These are phyloP conservation scores for Polyploca ridens DNA, from an alignment of 2,888 invertebrate species.

Conservation along the genomic window DNA sequence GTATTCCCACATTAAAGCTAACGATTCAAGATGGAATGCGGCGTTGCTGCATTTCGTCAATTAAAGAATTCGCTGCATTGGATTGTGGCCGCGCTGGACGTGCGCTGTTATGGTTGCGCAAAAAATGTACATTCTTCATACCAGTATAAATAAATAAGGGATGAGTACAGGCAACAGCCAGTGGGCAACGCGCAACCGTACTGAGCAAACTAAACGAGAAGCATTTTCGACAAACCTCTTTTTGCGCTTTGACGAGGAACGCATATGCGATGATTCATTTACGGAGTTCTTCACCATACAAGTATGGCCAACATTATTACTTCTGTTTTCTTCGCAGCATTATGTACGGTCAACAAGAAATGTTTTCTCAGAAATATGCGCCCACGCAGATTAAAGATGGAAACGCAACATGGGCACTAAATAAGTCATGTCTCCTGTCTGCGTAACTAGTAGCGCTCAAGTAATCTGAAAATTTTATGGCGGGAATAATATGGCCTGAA, in stretches of 20 bases:
- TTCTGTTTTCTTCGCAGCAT: conserved; percentile 81
- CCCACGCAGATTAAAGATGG: conserved; percentile 83
- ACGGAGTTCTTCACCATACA: conserved; percentile 78
- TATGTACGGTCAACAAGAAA: conserved; percentile 79
- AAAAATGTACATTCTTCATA: conserved; percentile 79
- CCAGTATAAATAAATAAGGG: conserved; percentile 83
- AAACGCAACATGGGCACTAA: conserved; percentile 80
- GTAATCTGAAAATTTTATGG: conserved; percentile 61
- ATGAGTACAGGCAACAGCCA: conserved; percentile 71
- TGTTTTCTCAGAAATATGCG: conserved; percentile 82
- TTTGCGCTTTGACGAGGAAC: conserved; percentile 77
- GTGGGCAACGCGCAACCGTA: conserved; percentile 52
- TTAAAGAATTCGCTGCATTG: conserved; percentile 75
- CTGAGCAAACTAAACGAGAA: conserved; percentile 70
- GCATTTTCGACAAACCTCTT: conserved; percentile 83
- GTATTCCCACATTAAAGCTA: conserved; percentile 71
- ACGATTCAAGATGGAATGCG: conserved; percentile 69
- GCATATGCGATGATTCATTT: conserved; percentile 84
- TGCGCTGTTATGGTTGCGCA: conserved; percentile 71
- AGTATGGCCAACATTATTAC: conserved; percentile 81
- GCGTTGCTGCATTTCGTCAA: conserved; percentile 75
- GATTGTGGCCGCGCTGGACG: conserved; percentile 63
- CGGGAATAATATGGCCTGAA: conserved; percentile 44
- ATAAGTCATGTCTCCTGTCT: conserved; percentile 77
- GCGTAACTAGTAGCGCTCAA: conserved; percentile 67